Evolutionary conservation across 23 tunicate genomes (phyloP).

Genomic region (Ciona savignyi): DNA sequence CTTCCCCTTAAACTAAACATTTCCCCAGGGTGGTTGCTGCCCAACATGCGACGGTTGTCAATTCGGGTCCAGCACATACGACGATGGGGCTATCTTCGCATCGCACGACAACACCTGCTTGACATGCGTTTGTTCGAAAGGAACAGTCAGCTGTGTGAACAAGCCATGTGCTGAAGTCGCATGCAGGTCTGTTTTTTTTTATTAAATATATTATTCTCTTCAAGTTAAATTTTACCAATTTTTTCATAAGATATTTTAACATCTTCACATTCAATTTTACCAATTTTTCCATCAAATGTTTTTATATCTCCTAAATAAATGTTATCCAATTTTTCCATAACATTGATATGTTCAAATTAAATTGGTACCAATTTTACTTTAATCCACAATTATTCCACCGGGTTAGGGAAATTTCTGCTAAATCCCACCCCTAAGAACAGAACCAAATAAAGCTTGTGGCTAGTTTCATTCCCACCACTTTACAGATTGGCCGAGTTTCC

Average conservation of each 20-base stretch:
- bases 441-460: no score
- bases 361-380: no score
- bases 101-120: conserved; percentile 41
- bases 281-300: not conserved
- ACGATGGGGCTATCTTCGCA: conserved; percentile 35
- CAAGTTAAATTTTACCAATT: not conserved
- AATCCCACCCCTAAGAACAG: no score
- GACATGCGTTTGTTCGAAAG: conserved; percentile 37
- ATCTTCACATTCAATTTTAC: not conserved
- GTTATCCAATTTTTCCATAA: not conserved
- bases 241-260: no score
- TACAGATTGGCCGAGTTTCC: no score
- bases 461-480: no score
- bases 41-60: not conserved
- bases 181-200: not conserved
- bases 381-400: no score
- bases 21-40: not conserved
- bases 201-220: not conserved
- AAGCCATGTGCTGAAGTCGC: not conserved
- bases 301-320: not conserved
- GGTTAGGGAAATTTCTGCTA: no score
- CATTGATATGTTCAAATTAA: no score
- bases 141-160: not conserved
- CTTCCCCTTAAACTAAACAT: no score
- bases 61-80: conserved; percentile 10